Evolutionary conservation across 2,797 vertebrate species (phyloP), one percentile per base, ranked within the genome.

Genomic region (Graptemys geographica): DNA sequence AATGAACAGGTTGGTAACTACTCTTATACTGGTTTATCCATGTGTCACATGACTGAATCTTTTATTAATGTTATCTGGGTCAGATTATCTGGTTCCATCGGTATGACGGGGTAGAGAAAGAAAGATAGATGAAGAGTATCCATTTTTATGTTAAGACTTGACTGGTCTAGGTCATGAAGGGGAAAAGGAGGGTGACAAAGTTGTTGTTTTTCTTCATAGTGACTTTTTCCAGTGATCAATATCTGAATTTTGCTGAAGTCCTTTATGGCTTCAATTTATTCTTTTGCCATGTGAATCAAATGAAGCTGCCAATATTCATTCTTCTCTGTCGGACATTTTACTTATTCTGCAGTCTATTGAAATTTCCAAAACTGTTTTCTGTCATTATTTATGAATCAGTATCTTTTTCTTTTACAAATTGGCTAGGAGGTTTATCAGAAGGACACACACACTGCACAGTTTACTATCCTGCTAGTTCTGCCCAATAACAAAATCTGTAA

Each of bases 301-400:
- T 78, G 41, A 76, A 81, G 69, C 78, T 88, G 89, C 85, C 85
- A 89, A 89, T 86, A 86, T 72, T 69, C 65, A 88, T 81, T 90
- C 81, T 84, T 78, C 78, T 88, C 85, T 74, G 57, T 76, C 44
- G 87, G 84, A 47, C 84, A 59, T 93, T 87, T 90, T 84, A 88
- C 55, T 90, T 88, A 78, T 65, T 79, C 79, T 94, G 65, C 89
- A 87, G 87, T 94, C 89, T 88, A 84, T 90, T 89, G 51, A 88
- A 62, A 88, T 88, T 79, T 90, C 62, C 78, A 82, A 79, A 90
- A 65, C 33, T 44, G 74, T 82, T 86, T 86, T 72, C 72, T 89
- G 83, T 88, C 89, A 79, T 74, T 86, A 85, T 91, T 57, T 72
- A 49, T 94, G 78, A 90, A 80, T 56, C 78, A 57, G 84, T 27